Evolutionary conservation across 2,888 invertebrate species (phyloP).

Genomic region (Diploptera punctata): DNA sequence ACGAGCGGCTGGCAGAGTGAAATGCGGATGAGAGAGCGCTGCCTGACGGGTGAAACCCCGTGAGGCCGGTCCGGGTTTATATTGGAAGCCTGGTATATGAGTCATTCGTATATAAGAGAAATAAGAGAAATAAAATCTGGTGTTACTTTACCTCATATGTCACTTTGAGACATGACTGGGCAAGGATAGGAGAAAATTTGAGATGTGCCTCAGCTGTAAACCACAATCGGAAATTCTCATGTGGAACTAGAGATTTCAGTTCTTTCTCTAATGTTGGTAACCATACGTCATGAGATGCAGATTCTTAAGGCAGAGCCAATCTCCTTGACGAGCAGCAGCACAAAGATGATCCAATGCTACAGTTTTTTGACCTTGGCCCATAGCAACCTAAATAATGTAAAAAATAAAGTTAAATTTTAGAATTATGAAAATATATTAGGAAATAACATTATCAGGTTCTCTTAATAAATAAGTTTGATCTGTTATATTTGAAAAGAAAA

Average conservation of each 20-base stretch:
- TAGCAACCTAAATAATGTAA: slow-evolving; percentile 64
- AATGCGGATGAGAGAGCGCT: too few species aligned
- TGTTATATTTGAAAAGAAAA: too few species aligned
- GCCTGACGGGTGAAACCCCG: too few species aligned
- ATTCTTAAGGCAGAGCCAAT: slow-evolving; percentile 84
- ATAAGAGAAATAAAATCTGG: too few species aligned
- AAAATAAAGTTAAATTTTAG: too few species aligned
- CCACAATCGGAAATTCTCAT: slow-evolving; percentile 78
- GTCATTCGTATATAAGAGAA: too few species aligned
- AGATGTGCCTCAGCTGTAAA: slow-evolving; percentile 84
- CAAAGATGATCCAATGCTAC: slow-evolving; percentile 65
- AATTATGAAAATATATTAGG: too few species aligned
- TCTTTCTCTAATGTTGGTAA: slow-evolving; percentile 72
- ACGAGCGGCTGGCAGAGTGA: too few species aligned
- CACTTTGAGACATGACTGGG: slow-evolving; percentile 81
- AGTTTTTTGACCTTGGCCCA: slow-evolving; percentile 80
- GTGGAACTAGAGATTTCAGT: slow-evolving; percentile 58
- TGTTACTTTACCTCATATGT: slow-evolving; percentile 73
- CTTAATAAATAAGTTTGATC: too few species aligned
- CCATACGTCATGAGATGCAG: slow-evolving; percentile 76
- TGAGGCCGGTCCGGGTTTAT: too few species aligned
- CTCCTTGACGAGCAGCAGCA: slow-evolving; percentile 66
- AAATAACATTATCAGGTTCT: too few species aligned
- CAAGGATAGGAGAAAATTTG: slow-evolving; percentile 74
- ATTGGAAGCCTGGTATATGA: too few species aligned